Percentiles rank a stretch among this genome's conserved stretches.
These are phyloP conservation scores for Scatophagus argus DNA, from an alignment of 2,113 vertebrate species.

Conservation along the genomic window DNA sequence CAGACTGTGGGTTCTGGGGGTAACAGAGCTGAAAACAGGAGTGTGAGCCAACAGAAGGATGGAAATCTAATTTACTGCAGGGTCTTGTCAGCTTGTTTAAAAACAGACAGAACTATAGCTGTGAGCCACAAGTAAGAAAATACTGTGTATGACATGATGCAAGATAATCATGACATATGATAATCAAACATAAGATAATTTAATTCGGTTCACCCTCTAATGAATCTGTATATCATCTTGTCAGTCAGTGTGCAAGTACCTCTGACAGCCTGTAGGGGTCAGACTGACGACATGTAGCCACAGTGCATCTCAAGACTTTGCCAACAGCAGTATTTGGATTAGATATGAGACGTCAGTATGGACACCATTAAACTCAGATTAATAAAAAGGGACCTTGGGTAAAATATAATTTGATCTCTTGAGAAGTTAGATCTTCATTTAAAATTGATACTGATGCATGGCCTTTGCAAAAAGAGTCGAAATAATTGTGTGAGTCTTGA, in stretches of 20 bases:
- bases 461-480: not conserved
- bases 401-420: slow-evolving; percentile 1
- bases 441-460: slow-evolving; percentile 13
- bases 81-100: slow-evolving; percentile 5
- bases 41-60: slow-evolving; percentile 10
- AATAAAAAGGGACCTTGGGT: slow-evolving; percentile 31
- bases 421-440: slow-evolving; percentile 24
- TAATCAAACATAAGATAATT: slow-evolving; percentile 9
- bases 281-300: slow-evolving; percentile 42
- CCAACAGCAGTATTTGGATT: slow-evolving; percentile 37
- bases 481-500: not conserved
- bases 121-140: slow-evolving; percentile 4
- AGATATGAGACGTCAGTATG: slow-evolving; percentile 4
- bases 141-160: not conserved
- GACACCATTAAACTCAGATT: slow-evolving; percentile 38
- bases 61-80: slow-evolving; percentile 26
- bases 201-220: not conserved
- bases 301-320: slow-evolving; percentile 32
- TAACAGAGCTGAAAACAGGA: slow-evolving; percentile 47
- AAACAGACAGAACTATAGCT: slow-evolving; percentile 16
- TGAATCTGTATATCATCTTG: not conserved
- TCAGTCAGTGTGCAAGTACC: slow-evolving; percentile 27
- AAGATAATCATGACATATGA: slow-evolving; percentile 4
- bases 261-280: slow-evolving; percentile 74
- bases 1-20: slow-evolving; percentile 32